Base-by-base conservation (phyloP, 2,888 invertebrate genomes). In the Heliconius sara region DNA sequence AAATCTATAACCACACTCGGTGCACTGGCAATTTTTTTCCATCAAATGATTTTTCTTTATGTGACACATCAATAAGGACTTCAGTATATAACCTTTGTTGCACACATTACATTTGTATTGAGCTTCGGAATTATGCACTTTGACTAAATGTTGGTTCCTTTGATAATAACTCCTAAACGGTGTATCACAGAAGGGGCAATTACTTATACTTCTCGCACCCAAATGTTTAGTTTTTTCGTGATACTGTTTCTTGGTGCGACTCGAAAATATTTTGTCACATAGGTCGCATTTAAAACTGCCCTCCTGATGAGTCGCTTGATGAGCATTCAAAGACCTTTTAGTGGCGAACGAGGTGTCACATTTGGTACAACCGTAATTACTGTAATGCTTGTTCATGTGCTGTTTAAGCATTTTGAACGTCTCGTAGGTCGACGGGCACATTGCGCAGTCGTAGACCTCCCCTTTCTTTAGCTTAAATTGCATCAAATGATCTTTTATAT, bases 1-100 rank as follows among this genome's bases (percentile, higher is more conserved):
- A 78, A 96, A 96, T 73, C 92, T 87, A 68, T 91, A 93, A 0
- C 95, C 96, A 77, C 96, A 96, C 39, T 95, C 93, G 0, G 92
- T 91, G 43, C 96, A 96, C 73, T 93, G 93, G 79, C 91, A 94
- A 27, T 95, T 92, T 5, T 90, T 83, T 77, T 95, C 95, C 93
- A 93, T 94, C n/a, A 96, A 86, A 84, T 96, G 96, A 70, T 89
- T 89, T 70, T 92, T 92, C 79, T 93, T 94, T 34, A 94, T 93
- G 85, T 94, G 94, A 81, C 87, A 89, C 92, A 92, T 94, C 0
- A 94, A 79, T 13, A 94, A 84, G 1, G 92, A 91, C 47, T 93
- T 94, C 0, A 93, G 47, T 2, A 94, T 87, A 78, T 91, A 95
- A 0, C 88, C 82, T 34, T 92, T 92, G 2, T 85, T 87, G 79